These are phyloP conservation scores for Drosophila rubida DNA, from an alignment of 2,888 invertebrate genomes.

Conservation along the genomic window DNA sequence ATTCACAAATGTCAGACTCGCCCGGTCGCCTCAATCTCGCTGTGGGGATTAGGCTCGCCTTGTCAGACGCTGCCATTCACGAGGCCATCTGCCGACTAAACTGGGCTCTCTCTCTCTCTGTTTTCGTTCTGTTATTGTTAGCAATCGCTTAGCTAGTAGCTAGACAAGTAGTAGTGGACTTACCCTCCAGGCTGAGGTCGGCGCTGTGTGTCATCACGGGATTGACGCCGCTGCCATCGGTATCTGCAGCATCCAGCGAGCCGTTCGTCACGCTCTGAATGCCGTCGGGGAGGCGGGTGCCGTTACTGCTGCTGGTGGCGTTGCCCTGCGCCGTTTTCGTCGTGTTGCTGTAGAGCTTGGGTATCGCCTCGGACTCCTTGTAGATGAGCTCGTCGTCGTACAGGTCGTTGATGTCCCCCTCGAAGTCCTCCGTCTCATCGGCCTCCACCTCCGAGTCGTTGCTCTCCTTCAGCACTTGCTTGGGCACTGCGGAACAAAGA, in stretches of 20 bases:
- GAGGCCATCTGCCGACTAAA: constrained; percentile 4
- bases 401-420: constrained; percentile 86
- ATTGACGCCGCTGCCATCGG: constrained; percentile 76
- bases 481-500: constrained; percentile 87
- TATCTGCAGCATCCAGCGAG: constrained; percentile 72
- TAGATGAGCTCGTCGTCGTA: constrained; percentile 87
- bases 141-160: constrained; percentile 17
- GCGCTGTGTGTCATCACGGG: constrained; percentile 84
- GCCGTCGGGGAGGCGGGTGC: constrained; percentile 27
- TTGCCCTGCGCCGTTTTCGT: constrained; percentile 68
- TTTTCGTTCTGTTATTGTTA: constrained; percentile 18
- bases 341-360: constrained; percentile 84
- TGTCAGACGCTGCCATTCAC: constrained; percentile 12
- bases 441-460: constrained; percentile 92
- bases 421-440: constrained; percentile 89
- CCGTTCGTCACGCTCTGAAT: constrained; percentile 63
- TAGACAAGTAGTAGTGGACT: too few species aligned
- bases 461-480: constrained; percentile 92
- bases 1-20: constrained; percentile 43
- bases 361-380: constrained; percentile 87
- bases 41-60: constrained; percentile 36
- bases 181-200: constrained; percentile 83
- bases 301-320: constrained; percentile 45
- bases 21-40: too few species aligned
- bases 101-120: constrained; percentile 1